Conservation (phyloP, 1,140 invertebrate genomes). For the Myzus persicae region DNA sequence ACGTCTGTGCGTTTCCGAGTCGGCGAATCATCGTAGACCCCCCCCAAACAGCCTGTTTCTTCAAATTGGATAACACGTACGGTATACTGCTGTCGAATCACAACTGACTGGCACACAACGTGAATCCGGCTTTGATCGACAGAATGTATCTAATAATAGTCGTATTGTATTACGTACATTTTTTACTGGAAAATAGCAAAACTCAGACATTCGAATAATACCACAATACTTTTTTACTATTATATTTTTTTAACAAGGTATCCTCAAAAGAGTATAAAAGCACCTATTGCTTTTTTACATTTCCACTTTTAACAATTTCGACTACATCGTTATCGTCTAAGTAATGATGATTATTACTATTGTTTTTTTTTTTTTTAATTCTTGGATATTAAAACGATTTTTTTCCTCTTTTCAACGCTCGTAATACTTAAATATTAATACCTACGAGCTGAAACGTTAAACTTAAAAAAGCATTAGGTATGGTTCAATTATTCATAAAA, state of each 20-base stretch:
- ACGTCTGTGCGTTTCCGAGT: neutral
- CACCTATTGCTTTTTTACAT: neutral
- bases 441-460: neutral
- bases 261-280: neutral
- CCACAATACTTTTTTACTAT: neutral
- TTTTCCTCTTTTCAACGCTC: neutral
- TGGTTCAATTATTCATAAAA: conserved; percentile 12
- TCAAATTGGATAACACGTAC: no score
- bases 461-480: conserved; percentile 8
- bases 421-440: neutral
- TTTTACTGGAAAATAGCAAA: neutral
- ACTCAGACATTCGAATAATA: neutral
- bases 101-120: no score
- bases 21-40: neutral
- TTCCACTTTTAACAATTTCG: neutral
- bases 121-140: neutral
- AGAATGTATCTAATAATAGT: no score
- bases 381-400: neutral
- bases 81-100: no score
- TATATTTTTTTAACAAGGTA: neutral
- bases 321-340: neutral
- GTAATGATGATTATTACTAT: neutral
- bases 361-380: neutral
- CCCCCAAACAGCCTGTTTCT: neutral
- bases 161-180: neutral